A percentile compares a stretch with the other conserved stretches of the same genome.
These are phyloP conservation scores for Neotoma lepida DNA, from an alignment of 2,113 vertebrate species.

Conservation along the genomic window DNA sequence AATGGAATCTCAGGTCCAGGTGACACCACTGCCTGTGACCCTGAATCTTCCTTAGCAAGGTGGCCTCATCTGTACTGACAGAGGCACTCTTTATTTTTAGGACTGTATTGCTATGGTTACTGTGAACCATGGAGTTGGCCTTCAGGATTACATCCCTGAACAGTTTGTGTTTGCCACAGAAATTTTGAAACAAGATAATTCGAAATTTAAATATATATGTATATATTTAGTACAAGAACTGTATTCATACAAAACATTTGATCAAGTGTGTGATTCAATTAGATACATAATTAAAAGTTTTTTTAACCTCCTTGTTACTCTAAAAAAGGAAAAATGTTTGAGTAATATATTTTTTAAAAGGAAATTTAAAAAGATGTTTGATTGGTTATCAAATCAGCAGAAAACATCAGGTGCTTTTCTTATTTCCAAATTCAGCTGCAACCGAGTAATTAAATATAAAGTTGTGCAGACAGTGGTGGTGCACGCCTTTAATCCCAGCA, in stretches of 20 bases:
- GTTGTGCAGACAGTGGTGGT: not conserved
- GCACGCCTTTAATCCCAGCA: no score
- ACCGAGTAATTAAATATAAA: conserved; percentile 51
- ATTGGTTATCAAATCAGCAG: conserved; percentile 49
- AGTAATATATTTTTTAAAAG: conserved; percentile 52
- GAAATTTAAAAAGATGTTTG: conserved; percentile 57
- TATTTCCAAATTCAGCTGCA: conserved; percentile 51
- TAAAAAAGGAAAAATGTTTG: conserved; percentile 26
- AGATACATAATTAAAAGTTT: conserved; percentile 22
- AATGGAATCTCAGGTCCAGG: not conserved
- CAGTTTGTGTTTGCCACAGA: conserved; percentile 25
- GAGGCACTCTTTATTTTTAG: conserved; percentile 61
- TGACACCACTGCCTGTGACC: conserved; percentile 53
- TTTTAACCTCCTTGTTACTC: not conserved
- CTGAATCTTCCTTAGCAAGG: conserved; percentile 49
- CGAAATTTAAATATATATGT: conserved; percentile 57
- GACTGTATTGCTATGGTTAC: conserved; percentile 76
- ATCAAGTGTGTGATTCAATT: conserved; percentile 38
- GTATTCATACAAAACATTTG: conserved; percentile 13
- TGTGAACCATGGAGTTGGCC: conserved; percentile 47
- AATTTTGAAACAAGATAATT: conserved; percentile 61
- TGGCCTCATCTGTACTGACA: conserved; percentile 44
- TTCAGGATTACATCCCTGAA: conserved; percentile 54
- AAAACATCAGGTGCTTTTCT: conserved; percentile 12
- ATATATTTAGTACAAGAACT: not conserved